Conservation (phyloP, 1,140 invertebrate genomes). For the Drosophila pseudoobscura region DNA sequence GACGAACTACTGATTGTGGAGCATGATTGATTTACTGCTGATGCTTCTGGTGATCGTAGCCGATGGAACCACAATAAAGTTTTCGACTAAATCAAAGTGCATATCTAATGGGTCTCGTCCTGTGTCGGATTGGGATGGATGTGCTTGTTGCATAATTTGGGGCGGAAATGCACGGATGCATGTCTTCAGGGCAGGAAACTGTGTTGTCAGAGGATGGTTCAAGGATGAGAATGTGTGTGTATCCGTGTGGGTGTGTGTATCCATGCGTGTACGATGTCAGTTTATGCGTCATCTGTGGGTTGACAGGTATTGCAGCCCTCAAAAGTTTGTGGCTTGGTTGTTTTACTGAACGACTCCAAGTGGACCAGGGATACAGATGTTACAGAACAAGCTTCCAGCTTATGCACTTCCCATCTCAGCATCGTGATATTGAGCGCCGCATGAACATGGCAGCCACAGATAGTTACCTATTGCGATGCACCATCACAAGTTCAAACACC, state of each 20-base stretch:
- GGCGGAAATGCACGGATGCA: constrained; percentile 53
- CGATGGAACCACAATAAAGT: constrained; percentile 62
- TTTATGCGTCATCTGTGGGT: constrained; percentile 27
- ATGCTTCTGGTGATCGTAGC: constrained; percentile 10
- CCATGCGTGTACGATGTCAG: constrained; percentile 13
- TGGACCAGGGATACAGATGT: too few relatives aligned
- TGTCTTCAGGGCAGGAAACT: constrained; percentile 63
- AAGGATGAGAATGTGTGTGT: constrained; percentile 21
- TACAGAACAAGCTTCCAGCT: too few relatives aligned
- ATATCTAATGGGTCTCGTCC: constrained; percentile 69
- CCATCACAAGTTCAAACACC: constrained; percentile 75
- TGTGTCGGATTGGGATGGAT: constrained; percentile 50
- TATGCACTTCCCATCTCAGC: neutral
- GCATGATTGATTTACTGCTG: constrained; percentile 62
- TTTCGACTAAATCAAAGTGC: constrained; percentile 67
- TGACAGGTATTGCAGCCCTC: too few relatives aligned
- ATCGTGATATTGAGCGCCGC: constrained; percentile 14
- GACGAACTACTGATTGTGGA: constrained; percentile 40
- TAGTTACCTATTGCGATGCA: constrained; percentile 57
- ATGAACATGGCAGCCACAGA: constrained; percentile 50
- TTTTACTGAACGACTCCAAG: too few relatives aligned
- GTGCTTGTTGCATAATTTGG: constrained; percentile 72
- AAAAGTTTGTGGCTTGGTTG: too few relatives aligned
- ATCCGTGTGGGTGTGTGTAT: neutral
- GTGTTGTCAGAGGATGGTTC: constrained; percentile 24